Conservation (phyloP, 1,140 invertebrate genomes). For the Drosophila ambigua region DNA sequence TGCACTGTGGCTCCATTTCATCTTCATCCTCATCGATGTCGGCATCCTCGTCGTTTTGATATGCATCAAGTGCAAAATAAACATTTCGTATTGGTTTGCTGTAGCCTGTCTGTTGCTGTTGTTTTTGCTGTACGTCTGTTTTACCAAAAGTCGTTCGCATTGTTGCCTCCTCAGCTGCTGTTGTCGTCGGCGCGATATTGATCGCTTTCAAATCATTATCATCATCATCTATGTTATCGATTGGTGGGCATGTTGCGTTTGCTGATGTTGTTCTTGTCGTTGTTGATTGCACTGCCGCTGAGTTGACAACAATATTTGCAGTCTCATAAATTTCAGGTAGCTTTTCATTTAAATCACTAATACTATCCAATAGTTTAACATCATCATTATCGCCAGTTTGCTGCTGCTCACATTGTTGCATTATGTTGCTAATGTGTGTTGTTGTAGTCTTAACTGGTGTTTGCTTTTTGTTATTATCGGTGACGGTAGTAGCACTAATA, state of each 20-base stretch:
- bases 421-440: constrained; percentile 59
- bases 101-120: constrained; percentile 35
- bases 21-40: constrained; percentile 52
- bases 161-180: constrained; percentile 72
- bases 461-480: constrained; percentile 52
- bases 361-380: constrained; percentile 84
- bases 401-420: constrained; percentile 42
- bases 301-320: constrained; percentile 83
- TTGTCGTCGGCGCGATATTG: constrained; percentile 26
- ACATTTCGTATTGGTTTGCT: constrained; percentile 65
- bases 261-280: constrained; percentile 34
- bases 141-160: constrained; percentile 83
- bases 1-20: not conserved
- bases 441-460: constrained; percentile 64
- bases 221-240: constrained; percentile 50
- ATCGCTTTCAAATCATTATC: constrained; percentile 51
- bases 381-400: constrained; percentile 64
- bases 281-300: constrained; percentile 69
- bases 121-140: constrained; percentile 42
- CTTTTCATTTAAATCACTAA: constrained; percentile 84
- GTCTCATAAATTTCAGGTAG: constrained; percentile 84
- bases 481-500: constrained; percentile 83
- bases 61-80: constrained; percentile 70
- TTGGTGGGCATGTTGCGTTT: constrained; percentile 70
- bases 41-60: constrained; percentile 75